Conservation (phyloP, 2,113 vertebrate genomes). For the Lophura nycthemera region DNA sequence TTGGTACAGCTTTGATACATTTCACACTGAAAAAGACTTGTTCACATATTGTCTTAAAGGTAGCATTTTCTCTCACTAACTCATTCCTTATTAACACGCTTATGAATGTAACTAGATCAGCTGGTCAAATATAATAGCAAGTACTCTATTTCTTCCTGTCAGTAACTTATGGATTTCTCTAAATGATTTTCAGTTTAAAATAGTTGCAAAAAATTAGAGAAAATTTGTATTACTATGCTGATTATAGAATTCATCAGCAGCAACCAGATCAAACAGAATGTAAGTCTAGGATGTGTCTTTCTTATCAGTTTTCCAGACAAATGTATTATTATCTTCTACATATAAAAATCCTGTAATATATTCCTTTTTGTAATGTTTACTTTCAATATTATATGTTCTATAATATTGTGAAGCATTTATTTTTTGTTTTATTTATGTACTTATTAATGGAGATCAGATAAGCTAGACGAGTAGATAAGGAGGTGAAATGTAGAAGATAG, state of each 20-base stretch:
- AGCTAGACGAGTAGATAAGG: background rate
- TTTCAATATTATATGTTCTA: background rate
- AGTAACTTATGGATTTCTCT: background rate
- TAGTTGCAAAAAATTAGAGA: background rate
- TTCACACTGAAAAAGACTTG: background rate
- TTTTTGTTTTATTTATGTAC: background rate
- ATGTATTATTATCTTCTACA: background rate
- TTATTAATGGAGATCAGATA: background rate
- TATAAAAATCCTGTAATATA: background rate
- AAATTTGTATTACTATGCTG: background rate
- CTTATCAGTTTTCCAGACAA: background rate
- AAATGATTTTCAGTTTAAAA: background rate
- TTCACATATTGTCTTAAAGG: background rate
- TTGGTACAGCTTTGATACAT: background rate
- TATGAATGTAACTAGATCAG: background rate
- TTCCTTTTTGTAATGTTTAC: accelerated
- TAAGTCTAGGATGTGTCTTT: background rate
- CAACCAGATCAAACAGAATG: background rate
- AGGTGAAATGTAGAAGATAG: background rate
- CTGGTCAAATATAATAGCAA: background rate
- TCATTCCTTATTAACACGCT: background rate
- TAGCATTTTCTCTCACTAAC: background rate
- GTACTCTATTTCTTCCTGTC: background rate
- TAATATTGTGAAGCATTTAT: accelerated
- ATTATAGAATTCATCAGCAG: background rate